Percentiles rank a stretch among this genome's conserved stretches.
phyloP scores from a whole-genome alignment of 2,797 vertebrate species.

The Prunella strophiata region DNA sequence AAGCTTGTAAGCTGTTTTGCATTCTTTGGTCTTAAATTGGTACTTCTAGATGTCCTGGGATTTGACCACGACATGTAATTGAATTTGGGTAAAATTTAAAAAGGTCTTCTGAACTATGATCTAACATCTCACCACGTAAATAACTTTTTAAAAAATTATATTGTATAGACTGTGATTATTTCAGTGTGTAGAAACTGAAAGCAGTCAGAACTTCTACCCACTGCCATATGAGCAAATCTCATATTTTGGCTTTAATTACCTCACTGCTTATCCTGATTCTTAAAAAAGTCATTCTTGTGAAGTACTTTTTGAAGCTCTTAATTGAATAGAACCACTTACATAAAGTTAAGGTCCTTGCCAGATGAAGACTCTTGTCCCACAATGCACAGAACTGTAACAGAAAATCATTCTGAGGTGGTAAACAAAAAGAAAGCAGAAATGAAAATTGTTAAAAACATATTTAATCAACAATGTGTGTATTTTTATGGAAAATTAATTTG shows the following conservation, averaged over 20 bases:
- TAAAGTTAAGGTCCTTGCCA: neutral
- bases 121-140: neutral
- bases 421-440: neutral
- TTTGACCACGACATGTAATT: neutral
- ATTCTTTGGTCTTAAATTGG: neutral
- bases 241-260: neutral
- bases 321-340: neutral
- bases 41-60: neutral
- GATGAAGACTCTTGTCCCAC: neutral
- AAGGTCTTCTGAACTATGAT: neutral
- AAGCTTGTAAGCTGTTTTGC: neutral
- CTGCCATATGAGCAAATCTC: neutral
- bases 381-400: neutral
- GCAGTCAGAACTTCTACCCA: neutral
- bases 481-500: neutral
- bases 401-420: neutral
- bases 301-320: neutral
- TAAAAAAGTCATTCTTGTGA: neutral
- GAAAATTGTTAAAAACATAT: neutral
- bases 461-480: neutral
- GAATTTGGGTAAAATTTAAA: neutral
- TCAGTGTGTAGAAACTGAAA: neutral
- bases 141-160: neutral
- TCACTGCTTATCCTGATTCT: neutral
- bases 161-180: neutral